Conservation (phyloP, 53 echinoderm and acorn worm species). For the Mesocentrotus franciscanus region DNA sequence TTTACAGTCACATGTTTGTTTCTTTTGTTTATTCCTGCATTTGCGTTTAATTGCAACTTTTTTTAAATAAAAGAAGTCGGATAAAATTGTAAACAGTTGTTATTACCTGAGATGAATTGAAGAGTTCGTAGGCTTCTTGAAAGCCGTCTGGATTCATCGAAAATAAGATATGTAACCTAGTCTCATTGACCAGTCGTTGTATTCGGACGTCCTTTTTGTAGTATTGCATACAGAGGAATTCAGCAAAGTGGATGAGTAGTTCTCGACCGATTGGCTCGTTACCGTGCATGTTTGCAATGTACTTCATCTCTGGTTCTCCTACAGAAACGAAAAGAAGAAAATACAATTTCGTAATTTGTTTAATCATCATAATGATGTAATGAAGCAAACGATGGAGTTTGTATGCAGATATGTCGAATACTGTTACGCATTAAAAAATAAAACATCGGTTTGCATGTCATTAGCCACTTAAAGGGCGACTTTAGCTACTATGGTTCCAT, state of each 20-base stretch:
- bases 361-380: background rate
- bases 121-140: conserved; percentile 79
- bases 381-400: too few species aligned
- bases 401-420: too few species aligned
- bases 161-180: conserved; percentile 82
- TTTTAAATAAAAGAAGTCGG: background rate
- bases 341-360: background rate
- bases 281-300: conserved; percentile 91
- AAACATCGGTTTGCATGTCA: too few species aligned
- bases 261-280: conserved; percentile 84
- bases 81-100: background rate
- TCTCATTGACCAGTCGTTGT: conserved; percentile 70
- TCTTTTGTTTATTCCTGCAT: background rate
- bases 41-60: background rate
- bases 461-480: too few species aligned
- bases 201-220: conserved; percentile 73
- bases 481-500: too few species aligned
- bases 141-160: conserved; percentile 91
- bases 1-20: background rate
- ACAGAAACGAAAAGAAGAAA: background rate
- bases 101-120: conserved; percentile 62
- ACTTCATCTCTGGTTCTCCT: conserved; percentile 91
- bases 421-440: too few species aligned
- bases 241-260: conserved; percentile 77
- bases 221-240: conserved; percentile 84